A percentile compares a stretch with the other conserved stretches of the same genome.
Evolutionary conservation across 2,888 invertebrate species (phyloP).

Genomic region (Acanthosepion pharaonis): DNA sequence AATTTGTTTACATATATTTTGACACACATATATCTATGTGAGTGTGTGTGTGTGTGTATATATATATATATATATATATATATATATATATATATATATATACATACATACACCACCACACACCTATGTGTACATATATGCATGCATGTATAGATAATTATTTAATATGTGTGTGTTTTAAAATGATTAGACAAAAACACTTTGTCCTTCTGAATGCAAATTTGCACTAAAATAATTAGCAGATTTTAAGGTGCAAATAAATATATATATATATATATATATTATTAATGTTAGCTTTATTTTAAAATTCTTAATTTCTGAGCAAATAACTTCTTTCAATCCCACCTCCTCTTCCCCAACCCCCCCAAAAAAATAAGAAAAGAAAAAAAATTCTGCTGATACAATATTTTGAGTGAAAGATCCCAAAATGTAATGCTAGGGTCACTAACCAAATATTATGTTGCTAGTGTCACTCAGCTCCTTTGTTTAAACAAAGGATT

Average conservation of each 20-base stretch:
- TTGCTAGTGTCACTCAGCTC: constrained; percentile 2
- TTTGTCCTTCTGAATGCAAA: neutral
- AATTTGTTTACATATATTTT: neutral
- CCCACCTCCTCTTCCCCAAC: neutral
- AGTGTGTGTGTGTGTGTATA: neutral
- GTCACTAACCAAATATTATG: constrained; percentile 43
- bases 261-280: neutral
- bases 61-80: neutral
- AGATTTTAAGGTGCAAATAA: neutral
- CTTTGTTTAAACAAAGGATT: neutral
- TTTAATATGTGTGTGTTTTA: neutral
- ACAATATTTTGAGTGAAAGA: neutral
- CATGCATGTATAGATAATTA: neutral
- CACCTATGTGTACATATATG: neutral
- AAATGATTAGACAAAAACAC: neutral
- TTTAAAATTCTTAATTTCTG: constrained; percentile 37
- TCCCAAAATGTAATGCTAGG: neutral
- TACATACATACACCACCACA: neutral
- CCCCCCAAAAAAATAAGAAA: neutral
- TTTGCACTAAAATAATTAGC: neutral
- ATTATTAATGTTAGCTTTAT: neutral
- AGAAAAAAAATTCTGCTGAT: neutral
- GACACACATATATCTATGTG: neutral
- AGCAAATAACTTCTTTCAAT: constrained; percentile 40
- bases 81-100: neutral